Conservation (phyloP, 2,888 invertebrate species). For the Agelastica alni region DNA sequence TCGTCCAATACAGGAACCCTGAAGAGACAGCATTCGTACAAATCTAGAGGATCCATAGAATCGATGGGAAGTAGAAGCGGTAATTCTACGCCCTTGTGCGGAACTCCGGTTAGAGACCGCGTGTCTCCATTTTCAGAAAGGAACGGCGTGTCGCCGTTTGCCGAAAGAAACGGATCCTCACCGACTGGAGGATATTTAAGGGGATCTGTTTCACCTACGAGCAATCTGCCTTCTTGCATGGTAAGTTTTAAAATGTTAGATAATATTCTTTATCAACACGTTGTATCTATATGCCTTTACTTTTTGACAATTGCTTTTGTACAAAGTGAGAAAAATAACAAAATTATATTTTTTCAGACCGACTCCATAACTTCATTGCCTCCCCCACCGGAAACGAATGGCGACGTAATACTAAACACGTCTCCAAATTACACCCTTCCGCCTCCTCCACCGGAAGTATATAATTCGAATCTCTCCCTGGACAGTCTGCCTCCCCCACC, state of each 20-base stretch:
- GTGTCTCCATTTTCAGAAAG: constrained; percentile 56
- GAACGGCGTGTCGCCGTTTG: constrained; percentile 19
- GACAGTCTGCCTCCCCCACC: constrained; percentile 83
- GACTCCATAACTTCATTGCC: constrained; percentile 62
- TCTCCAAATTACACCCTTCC: constrained; percentile 64
- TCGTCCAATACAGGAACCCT: constrained; percentile 58
- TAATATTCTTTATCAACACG: no score
- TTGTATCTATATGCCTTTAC: no score
- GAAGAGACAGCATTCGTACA: constrained; percentile 65
- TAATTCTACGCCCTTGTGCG: constrained; percentile 55
- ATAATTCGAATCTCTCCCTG: constrained; percentile 75
- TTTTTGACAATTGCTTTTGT: no score
- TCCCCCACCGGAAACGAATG: constrained; percentile 61
- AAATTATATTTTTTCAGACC: constrained; percentile 56
- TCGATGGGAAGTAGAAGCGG: constrained; percentile 57
- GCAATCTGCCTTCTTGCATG: constrained; percentile 53
- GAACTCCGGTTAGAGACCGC: constrained; percentile 60
- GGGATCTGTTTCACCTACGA: constrained; percentile 44
- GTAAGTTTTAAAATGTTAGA: no score
- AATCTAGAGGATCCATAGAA: constrained; percentile 58
- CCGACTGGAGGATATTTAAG: constrained; percentile 47
- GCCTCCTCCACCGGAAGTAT: constrained; percentile 75
- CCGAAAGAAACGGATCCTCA: constrained; percentile 38
- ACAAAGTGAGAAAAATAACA: no score
- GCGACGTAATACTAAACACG: constrained; percentile 52